These are phyloP conservation scores for Girardia tigrina DNA, from an alignment of 2,888 invertebrate species.

Conservation along the genomic window DNA sequence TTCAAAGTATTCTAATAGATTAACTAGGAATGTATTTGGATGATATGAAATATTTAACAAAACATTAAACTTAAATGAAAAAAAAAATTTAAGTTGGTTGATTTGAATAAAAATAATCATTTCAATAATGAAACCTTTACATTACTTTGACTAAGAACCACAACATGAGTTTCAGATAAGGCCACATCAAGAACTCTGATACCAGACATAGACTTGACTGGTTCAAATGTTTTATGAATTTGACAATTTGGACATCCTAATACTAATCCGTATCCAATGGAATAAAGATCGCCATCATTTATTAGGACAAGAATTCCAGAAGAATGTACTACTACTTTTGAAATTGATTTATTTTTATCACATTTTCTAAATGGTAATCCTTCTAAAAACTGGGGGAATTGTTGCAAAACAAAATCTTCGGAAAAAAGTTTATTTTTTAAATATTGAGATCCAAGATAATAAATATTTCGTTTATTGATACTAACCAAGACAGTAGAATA, in stretches of 20 bases:
- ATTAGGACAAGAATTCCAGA: neutral
- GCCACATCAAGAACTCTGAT: neutral
- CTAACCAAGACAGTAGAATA: neutral
- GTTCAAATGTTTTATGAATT: neutral
- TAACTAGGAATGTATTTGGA: too few relatives aligned
- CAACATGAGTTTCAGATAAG: neutral
- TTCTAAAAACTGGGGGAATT: neutral
- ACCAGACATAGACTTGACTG: neutral
- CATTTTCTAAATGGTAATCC: neutral
- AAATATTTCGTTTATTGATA: neutral
- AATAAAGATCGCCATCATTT: neutral
- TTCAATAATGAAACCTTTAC: too few relatives aligned
- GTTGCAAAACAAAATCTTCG: neutral
- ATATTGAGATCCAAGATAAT: constrained; percentile 2
- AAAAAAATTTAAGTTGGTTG: too few relatives aligned
- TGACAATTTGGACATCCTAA: neutral
- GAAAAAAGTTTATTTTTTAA: neutral
- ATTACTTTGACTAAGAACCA: neutral
- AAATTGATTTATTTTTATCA: constrained; percentile 8
- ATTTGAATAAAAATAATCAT: too few relatives aligned
- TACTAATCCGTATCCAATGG: neutral
- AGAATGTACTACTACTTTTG: neutral
- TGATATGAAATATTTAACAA: too few relatives aligned
- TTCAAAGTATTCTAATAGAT: too few relatives aligned
- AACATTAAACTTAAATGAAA: too few relatives aligned